These are phyloP conservation scores for Coturnix japonica DNA, from an alignment of 2,113 vertebrate genomes.

Conservation along the genomic window DNA sequence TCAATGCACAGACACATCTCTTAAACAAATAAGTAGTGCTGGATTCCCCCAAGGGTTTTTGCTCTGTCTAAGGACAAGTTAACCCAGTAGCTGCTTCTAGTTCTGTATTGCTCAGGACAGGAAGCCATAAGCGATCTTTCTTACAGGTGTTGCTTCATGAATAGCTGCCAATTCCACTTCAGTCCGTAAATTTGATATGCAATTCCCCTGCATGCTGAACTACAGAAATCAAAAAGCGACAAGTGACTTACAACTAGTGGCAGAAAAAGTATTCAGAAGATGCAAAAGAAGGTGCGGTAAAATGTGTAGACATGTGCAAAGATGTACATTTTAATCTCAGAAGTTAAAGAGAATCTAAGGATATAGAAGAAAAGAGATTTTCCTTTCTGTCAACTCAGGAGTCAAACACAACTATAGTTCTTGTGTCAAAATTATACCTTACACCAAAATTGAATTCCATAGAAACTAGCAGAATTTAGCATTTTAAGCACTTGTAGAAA, in stretches of 20 bases:
- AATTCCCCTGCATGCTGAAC: not conserved
- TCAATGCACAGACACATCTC: not conserved
- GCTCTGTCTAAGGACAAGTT: conserved; percentile 1
- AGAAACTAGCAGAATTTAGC: not conserved
- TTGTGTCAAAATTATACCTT: not conserved
- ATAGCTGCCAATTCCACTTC: not conserved
- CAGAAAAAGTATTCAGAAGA: not conserved
- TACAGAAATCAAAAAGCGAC: not conserved
- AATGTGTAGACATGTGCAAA: not conserved
- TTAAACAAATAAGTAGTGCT: not conserved
- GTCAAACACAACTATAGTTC: not conserved
- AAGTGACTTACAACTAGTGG: not conserved
- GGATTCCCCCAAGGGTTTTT: not conserved
- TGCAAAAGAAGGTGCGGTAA: not conserved
- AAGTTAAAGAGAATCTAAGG: not conserved
- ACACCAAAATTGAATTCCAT: not conserved
- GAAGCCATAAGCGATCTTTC: not conserved
- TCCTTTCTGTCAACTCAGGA: not conserved
- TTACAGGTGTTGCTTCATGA: not conserved
- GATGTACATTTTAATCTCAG: not conserved
- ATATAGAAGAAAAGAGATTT: not conserved
- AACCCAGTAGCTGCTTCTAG: not conserved
- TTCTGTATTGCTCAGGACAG: not conserved
- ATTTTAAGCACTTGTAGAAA: not conserved
- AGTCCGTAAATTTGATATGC: not conserved